phyloP scores from a whole-genome alignment of 2,797 vertebrate genomes.

The Botia kubotai region DNA sequence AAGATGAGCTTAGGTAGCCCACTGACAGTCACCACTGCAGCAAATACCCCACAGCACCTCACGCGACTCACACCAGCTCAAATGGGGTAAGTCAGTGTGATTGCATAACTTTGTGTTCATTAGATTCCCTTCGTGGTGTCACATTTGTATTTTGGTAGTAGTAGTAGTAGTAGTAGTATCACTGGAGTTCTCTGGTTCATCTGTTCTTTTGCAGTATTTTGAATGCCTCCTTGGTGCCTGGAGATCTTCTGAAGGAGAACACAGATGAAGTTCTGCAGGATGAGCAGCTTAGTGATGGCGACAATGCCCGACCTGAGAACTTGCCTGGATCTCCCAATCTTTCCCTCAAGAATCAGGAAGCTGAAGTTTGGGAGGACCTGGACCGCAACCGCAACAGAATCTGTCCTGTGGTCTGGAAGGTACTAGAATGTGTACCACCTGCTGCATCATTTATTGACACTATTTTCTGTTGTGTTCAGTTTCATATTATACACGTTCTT shows the following conservation, averaged over 20 bases:
- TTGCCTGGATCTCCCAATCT: conserved; percentile 83
- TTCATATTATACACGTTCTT: neutral
- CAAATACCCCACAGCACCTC: conserved; percentile 92
- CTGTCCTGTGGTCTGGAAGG: conserved; percentile 87
- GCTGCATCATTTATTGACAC: neutral
- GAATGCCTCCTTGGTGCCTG: conserved; percentile 93
- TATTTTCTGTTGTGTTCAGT: neutral
- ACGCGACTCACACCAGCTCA: conserved; percentile 95
- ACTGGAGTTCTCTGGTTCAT: neutral
- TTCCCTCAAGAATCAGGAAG: conserved; percentile 86
- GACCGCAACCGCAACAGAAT: conserved; percentile 93
- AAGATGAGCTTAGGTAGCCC: conserved; percentile 88
- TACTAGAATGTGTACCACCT: conserved; percentile 54
- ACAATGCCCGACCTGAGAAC: conserved; percentile 86
- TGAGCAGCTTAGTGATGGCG: conserved; percentile 95
- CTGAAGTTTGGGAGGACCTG: conserved; percentile 97
- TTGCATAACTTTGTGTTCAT: neutral
- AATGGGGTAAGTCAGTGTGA: conserved; percentile 83
- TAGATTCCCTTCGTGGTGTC: neutral
- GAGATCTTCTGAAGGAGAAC: conserved; percentile 93
- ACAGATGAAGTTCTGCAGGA: conserved; percentile 97
- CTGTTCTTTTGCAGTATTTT: conserved; percentile 83
- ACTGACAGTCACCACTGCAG: conserved; percentile 85
- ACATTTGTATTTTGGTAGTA: neutral
- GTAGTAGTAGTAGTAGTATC: neutral